A percentile compares a stretch with the other conserved stretches of the same genome.
Conservation (phyloP, 2,113 vertebrate species). For the Gavialis gangeticus region DNA sequence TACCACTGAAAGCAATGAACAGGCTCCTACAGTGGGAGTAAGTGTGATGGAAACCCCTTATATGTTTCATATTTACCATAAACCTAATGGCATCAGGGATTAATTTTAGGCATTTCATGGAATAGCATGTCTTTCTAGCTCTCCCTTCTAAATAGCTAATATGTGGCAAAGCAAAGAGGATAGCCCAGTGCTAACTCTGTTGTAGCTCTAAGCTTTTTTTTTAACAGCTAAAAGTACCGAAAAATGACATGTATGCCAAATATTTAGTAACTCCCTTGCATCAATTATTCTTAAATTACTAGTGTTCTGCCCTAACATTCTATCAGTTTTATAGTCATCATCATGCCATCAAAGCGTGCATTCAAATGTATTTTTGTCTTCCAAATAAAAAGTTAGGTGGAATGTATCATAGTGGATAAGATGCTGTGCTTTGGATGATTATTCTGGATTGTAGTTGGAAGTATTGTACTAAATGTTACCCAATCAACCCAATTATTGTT, state of each 20-base stretch:
- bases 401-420: background rate
- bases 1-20: too few species aligned
- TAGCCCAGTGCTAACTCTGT: background rate
- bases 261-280: background rate
- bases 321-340: background rate
- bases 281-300: background rate
- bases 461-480: background rate
- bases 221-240: background rate
- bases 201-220: background rate
- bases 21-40: too few species aligned
- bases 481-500: background rate
- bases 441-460: background rate
- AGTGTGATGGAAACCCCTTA: too few species aligned
- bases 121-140: background rate
- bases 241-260: background rate
- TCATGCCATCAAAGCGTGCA: background rate
- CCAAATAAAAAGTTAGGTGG: background rate
- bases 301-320: background rate
- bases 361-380: background rate
- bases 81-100: background rate
- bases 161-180: background rate
- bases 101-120: background rate
- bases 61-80: background rate
- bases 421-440: background rate
- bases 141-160: background rate